These are phyloP conservation scores for Rhynchotus rufescens DNA, from an alignment of 2,797 vertebrate species.

Conservation along the genomic window DNA sequence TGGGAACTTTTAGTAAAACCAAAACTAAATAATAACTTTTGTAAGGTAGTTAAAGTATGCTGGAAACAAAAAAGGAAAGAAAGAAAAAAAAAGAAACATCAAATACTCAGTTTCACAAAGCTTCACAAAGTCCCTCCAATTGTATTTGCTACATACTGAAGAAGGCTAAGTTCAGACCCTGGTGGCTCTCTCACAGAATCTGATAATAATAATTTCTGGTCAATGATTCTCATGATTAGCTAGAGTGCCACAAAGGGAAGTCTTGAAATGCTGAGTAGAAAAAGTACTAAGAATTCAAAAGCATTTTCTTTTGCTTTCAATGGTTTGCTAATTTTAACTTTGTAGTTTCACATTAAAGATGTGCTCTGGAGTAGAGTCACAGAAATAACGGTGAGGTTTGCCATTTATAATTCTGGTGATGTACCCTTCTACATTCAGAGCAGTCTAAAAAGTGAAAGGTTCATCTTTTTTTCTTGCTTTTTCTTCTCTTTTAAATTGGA, in stretches of 20 bases:
- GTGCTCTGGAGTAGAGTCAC: background rate
- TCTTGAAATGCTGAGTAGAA: background rate
- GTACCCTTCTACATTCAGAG: background rate
- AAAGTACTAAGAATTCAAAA: background rate
- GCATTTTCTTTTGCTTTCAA: background rate
- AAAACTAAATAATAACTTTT: background rate
- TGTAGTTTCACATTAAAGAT: background rate
- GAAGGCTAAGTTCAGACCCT: background rate
- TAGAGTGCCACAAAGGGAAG: background rate
- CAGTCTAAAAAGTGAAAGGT: background rate
- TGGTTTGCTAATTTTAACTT: background rate
- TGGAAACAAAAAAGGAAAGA: background rate
- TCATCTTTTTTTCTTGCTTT: background rate
- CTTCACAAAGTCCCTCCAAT: background rate
- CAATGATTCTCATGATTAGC: fast-evolving
- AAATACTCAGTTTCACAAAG: background rate
- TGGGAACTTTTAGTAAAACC: background rate
- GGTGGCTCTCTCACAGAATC: background rate
- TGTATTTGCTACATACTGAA: background rate
- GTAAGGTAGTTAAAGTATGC: background rate
- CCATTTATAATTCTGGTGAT: background rate
- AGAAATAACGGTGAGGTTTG: background rate
- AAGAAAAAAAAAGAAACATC: background rate
- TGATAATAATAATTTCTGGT: background rate
- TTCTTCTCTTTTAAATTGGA: background rate